A percentile compares a stretch with the other conserved stretches of the same genome.
Conservation (phyloP, 2,888 invertebrate genomes). For the Drosophila dives region DNA sequence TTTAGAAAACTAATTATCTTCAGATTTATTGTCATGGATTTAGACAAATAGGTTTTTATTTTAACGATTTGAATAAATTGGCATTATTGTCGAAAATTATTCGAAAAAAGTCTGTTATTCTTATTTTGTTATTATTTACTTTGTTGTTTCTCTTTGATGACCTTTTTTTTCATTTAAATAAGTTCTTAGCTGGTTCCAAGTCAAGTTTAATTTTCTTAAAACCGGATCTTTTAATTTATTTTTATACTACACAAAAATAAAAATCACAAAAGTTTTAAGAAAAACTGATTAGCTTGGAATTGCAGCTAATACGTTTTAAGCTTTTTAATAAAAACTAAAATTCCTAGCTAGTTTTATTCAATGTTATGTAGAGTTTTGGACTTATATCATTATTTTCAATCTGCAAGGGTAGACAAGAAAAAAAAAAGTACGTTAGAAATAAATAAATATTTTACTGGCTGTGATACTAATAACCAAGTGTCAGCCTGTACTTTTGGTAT, state of each 20-base stretch:
- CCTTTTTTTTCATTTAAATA: not conserved
- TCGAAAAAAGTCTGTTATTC: not conserved
- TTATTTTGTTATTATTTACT: not conserved
- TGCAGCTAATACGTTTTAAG: not conserved
- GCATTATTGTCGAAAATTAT: not conserved
- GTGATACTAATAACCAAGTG: constrained; percentile 8
- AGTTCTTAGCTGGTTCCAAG: not conserved
- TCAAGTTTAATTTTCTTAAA: not conserved
- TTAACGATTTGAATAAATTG: no score
- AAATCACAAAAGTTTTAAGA: not conserved
- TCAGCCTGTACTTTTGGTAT: constrained; percentile 1
- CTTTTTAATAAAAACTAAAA: not conserved
- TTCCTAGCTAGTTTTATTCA: not conserved
- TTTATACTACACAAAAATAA: not conserved
- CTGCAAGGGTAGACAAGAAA: not conserved
- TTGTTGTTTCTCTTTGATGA: not conserved
- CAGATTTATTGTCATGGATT: not conserved
- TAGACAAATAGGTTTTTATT: no score
- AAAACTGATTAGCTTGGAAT: not conserved
- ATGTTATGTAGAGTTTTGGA: not conserved
- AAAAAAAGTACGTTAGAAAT: no score
- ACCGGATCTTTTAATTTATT: not conserved
- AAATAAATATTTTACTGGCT: not conserved
- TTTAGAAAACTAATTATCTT: not conserved
- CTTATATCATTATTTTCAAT: not conserved